Evolutionary conservation across 2,797 vertebrate genomes (phyloP).

Genomic region (Tympanoctomys barrerae): DNA sequence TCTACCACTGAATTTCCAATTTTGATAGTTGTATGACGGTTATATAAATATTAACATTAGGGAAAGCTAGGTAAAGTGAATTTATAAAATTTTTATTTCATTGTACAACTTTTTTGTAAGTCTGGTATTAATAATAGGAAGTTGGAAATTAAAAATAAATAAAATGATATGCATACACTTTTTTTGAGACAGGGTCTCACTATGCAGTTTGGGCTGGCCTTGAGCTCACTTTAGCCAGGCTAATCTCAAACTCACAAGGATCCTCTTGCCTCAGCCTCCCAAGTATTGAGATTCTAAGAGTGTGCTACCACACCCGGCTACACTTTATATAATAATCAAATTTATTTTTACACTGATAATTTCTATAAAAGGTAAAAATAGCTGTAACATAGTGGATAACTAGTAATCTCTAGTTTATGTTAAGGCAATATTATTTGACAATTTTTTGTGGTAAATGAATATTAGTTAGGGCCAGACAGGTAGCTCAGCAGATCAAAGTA

Average conservation of each 20-base stretch:
- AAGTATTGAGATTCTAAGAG: too few relatives aligned
- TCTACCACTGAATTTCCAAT: not conserved
- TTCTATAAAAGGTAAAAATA: not conserved
- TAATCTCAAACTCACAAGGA: too few relatives aligned
- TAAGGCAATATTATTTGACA: not conserved
- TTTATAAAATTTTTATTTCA: not conserved
- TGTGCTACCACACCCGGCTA: too few relatives aligned
- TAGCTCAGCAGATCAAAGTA: too few relatives aligned
- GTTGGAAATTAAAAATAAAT: slow-evolving; percentile 9
- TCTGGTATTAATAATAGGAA: slow-evolving; percentile 34
- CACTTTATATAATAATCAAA: not conserved
- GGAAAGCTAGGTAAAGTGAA: not conserved
- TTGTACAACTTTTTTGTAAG: slow-evolving; percentile 34
- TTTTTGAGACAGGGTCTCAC: not conserved
- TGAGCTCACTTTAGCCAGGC: too few relatives aligned
- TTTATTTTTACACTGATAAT: slow-evolving; percentile 33
- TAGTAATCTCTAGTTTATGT: not conserved
- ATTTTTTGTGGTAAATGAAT: slow-evolving; percentile 19
- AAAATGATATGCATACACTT: not conserved
- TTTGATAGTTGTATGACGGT: not conserved
- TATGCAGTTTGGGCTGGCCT: too few relatives aligned
- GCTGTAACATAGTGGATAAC: not conserved
- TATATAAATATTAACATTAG: slow-evolving; percentile 4
- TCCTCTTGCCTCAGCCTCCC: too few relatives aligned
- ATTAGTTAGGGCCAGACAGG: not conserved